Evolutionary conservation across 2,888 invertebrate genomes (phyloP).

Genomic region (Panorpa germanica): DNA sequence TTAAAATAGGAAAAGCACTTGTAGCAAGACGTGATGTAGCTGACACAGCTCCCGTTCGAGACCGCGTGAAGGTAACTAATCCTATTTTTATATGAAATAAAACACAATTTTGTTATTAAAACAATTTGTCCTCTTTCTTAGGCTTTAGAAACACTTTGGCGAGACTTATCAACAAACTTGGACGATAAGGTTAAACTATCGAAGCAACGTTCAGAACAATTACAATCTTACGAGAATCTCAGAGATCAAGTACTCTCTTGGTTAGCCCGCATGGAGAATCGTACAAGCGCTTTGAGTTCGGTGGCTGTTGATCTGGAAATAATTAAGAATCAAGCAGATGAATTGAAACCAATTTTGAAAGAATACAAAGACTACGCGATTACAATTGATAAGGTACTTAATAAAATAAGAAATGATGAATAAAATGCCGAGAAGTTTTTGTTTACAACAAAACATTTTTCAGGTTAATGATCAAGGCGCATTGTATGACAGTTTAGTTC

Average conservation of each 20-base stretch:
- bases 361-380: slow-evolving; percentile 74
- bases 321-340: slow-evolving; percentile 66
- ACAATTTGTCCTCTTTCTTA: slow-evolving; percentile 11
- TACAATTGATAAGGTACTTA: slow-evolving; percentile 62
- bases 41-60: slow-evolving; percentile 64
- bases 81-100: neutral
- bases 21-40: slow-evolving; percentile 75
- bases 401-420: no score
- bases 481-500: slow-evolving; percentile 63
- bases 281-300: slow-evolving; percentile 55
- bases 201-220: slow-evolving; percentile 68
- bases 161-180: slow-evolving; percentile 60
- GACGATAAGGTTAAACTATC: slow-evolving; percentile 74
- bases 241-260: slow-evolving; percentile 66
- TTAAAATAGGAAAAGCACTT: slow-evolving; percentile 62
- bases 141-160: slow-evolving; percentile 74
- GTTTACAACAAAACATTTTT: neutral
- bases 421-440: no score
- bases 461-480: slow-evolving; percentile 73
- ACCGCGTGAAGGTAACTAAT: slow-evolving; percentile 54
- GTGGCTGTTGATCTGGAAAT: slow-evolving; percentile 79
- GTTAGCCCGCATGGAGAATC: slow-evolving; percentile 63
- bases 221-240: slow-evolving; percentile 67
- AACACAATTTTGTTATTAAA: slow-evolving; percentile 1
- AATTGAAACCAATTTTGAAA: slow-evolving; percentile 66